Evolutionary conservation across 2,888 invertebrate genomes (phyloP), one percentile per base, ranked within the genome.

Genomic region (Sinotaia quadrata): DNA sequence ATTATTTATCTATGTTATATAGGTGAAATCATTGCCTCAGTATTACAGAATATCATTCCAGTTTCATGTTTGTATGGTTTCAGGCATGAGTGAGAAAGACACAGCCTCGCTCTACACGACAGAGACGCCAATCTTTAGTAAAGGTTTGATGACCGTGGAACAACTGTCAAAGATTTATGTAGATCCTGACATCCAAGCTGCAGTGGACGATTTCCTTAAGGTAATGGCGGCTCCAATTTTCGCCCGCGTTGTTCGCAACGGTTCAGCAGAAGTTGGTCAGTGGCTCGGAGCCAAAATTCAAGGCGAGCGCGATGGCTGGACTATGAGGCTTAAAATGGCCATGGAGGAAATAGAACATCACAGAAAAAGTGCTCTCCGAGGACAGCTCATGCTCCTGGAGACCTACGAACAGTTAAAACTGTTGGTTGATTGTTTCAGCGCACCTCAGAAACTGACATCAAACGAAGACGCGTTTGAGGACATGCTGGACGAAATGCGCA

Each of bases 271-370:
- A 44, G 65, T 65, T 29, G 65, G 65, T 2, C n/a, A 31, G 15
- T 84, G 83, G 83, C 70, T 84, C 24, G 77, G 80, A 7, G 60
- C 76, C 10, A 81, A 83, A 76, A 79, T 84, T 34, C 83, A 83
- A 67, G 68, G 74, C 24, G 84, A 84, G 57, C 74, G 84, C 4
- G 79, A 82, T 57, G 81, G 82, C 1, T 85, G 86, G 85, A 75
- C 81, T 29, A 78, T 78, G 59, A 81, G 81, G 68, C 80, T 84
- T 4, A 75, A 80, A 18, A 78, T 80, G 58, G 82, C 84, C 7
- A 75, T 85, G 79, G 78, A 81, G 41, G 82, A 84, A 73, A 79
- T 83, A 5, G 85, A 86, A 61, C 76, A 57, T 5, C 78, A 84
- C 51, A 67, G 84, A 2, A 80, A 78, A 52, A 72, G 78, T 56